These are phyloP conservation scores for Phrixothrix hirtus DNA, from an alignment of 2,888 invertebrate species.

Conservation along the genomic window DNA sequence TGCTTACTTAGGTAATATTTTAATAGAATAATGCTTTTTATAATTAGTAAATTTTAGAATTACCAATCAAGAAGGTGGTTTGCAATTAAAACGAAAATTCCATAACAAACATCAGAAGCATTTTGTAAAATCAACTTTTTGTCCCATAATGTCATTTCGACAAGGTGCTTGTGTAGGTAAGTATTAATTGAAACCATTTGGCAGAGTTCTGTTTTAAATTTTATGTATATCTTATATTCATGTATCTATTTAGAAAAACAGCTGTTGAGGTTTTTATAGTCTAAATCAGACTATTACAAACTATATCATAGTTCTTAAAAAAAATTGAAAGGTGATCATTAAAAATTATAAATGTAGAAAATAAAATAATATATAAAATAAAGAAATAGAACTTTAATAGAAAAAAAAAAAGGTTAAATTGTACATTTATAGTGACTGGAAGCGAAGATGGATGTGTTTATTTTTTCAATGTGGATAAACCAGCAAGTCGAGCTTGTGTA, in stretches of 20 bases:
- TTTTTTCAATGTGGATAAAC: conserved; percentile 74
- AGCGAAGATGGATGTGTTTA: conserved; percentile 80
- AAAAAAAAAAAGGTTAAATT: no score
- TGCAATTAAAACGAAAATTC: conserved; percentile 69
- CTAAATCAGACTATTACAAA: no score
- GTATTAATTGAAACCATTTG: no score
- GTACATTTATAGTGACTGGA: conserved; percentile 67
- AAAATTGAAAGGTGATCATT: no score
- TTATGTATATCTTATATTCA: no score
- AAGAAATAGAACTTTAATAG: no score
- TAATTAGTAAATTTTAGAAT: conserved; percentile 57
- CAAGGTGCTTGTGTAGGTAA: conserved; percentile 77
- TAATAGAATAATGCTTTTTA: conserved; percentile 1
- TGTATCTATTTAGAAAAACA: no score
- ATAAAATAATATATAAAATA: no score
- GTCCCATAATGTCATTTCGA: conserved; percentile 82
- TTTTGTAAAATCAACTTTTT: conserved; percentile 75
- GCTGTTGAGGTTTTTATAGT: no score
- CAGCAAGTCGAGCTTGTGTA: conserved; percentile 60
- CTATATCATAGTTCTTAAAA: no score
- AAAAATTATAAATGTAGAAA: no score
- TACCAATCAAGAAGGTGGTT: conserved; percentile 67
- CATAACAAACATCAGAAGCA: conserved; percentile 64
- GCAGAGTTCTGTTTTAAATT: no score
- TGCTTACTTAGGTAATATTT: conserved; percentile 60